These are phyloP conservation scores for Vombatus ursinus DNA, from an alignment of 2,113 vertebrate species.

Conservation along the genomic window DNA sequence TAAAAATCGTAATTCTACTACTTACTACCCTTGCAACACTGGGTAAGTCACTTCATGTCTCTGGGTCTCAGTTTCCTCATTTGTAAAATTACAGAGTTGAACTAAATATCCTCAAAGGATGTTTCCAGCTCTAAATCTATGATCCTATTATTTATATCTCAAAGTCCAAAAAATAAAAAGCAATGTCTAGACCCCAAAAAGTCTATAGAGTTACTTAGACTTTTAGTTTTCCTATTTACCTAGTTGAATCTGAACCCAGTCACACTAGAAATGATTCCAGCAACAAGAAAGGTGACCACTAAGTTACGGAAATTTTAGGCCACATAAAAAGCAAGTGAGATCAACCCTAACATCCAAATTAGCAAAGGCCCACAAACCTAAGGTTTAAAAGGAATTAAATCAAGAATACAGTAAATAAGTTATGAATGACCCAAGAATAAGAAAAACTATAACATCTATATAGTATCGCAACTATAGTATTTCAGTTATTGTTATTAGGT, in stretches of 20 bases:
- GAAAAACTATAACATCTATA: slow-evolving; percentile 32
- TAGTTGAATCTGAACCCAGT: neutral
- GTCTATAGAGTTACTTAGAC: neutral
- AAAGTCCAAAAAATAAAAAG: neutral
- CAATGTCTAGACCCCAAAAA: neutral
- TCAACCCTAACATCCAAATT: neutral
- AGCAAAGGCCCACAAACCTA: neutral
- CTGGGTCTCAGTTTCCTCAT: neutral
- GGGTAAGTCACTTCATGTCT: too few relatives aligned
- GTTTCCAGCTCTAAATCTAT: neutral
- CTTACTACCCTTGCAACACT: neutral
- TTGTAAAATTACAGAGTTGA: neutral
- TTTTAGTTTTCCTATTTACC: neutral
- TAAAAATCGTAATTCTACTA: neutral
- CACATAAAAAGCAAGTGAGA: neutral
- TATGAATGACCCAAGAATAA: neutral
- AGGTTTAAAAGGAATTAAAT: slow-evolving; percentile 16
- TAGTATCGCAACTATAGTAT: slow-evolving; percentile 7
- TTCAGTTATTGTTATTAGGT: neutral
- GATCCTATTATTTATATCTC: neutral
- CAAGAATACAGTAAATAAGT: neutral
- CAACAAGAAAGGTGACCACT: neutral
- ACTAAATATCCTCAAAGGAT: neutral
- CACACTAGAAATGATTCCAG: neutral
- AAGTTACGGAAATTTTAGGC: neutral